These are phyloP conservation scores for Falco columbarius DNA, from an alignment of 2,797 vertebrate species.

Conservation along the genomic window DNA sequence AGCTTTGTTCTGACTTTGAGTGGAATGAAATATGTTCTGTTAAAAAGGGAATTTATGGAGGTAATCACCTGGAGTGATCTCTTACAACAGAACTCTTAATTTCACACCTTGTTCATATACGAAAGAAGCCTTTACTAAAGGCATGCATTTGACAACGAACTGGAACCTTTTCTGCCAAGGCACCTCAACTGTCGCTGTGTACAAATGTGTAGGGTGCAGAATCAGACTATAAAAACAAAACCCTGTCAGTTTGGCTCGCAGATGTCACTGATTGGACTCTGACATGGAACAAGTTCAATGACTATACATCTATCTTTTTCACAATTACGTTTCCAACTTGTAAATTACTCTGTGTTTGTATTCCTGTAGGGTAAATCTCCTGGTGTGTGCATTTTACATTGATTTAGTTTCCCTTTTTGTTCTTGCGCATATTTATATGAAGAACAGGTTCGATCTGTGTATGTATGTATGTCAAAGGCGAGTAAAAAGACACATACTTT, in stretches of 20 bases:
- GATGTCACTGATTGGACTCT: not conserved
- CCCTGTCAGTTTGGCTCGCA: not conserved
- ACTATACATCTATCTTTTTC: not conserved
- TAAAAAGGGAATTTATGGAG: constrained; percentile 19
- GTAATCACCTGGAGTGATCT: constrained; percentile 8
- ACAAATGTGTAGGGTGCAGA: not conserved
- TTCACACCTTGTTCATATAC: not conserved
- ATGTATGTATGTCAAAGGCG: not conserved
- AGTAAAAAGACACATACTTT: not conserved
- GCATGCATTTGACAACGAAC: not conserved
- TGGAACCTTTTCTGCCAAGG: not conserved
- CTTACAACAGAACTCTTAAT: constrained; percentile 22
- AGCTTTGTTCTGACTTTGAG: constrained; percentile 20
- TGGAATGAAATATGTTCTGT: constrained; percentile 23
- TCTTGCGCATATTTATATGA: not conserved
- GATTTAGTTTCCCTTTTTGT: not conserved
- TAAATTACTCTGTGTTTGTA: not conserved
- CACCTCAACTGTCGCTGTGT: not conserved
- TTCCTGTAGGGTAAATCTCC: not conserved
- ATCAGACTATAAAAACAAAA: not conserved
- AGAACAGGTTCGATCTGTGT: not conserved
- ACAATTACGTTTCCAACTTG: not conserved
- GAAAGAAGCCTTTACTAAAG: constrained; percentile 15
- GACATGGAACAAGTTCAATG: not conserved
- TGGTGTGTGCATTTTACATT: not conserved